Evolutionary conservation across 2,113 vertebrate genomes (phyloP).

Genomic region (Picathartes gymnocephalus): DNA sequence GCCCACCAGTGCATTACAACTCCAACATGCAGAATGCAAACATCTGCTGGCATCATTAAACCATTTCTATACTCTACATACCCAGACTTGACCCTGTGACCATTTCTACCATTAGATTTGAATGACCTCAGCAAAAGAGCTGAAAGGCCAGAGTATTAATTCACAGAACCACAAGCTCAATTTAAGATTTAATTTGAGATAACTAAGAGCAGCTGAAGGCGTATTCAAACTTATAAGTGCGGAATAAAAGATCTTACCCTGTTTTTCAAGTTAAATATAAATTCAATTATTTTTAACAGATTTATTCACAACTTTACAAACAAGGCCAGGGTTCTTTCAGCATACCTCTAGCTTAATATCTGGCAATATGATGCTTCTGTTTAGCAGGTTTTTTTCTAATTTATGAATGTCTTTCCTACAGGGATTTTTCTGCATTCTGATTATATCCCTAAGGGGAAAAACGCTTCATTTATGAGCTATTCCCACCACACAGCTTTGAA

Average conservation of each 20-base stretch:
- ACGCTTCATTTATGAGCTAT: slow-evolving; percentile 46
- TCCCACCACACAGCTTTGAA: slow-evolving; percentile 27
- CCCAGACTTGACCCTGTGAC: slow-evolving; percentile 74
- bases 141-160: slow-evolving; percentile 80
- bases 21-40: slow-evolving; percentile 63
- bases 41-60: slow-evolving; percentile 75
- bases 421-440: slow-evolving; percentile 61
- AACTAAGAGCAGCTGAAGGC: slow-evolving; percentile 78
- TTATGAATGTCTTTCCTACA: slow-evolving; percentile 53
- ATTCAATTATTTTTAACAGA: slow-evolving; percentile 73
- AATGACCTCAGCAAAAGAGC: slow-evolving; percentile 78
- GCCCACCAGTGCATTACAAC: slow-evolving; percentile 34
- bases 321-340: slow-evolving; percentile 27
- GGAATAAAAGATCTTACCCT: slow-evolving; percentile 71
- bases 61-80: slow-evolving; percentile 69
- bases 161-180: slow-evolving; percentile 80
- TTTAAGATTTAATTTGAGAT: slow-evolving; percentile 88
- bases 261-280: slow-evolving; percentile 76
- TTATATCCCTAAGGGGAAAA: slow-evolving; percentile 47
- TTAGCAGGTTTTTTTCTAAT: slow-evolving; percentile 28
- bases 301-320: slow-evolving; percentile 75
- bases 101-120: slow-evolving; percentile 76
- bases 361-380: slow-evolving; percentile 36
- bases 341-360: slow-evolving; percentile 33
- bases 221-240: slow-evolving; percentile 79